Evolutionary conservation across 1,140 invertebrate genomes (phyloP).

Genomic region (Atopsyche davidsoni): DNA sequence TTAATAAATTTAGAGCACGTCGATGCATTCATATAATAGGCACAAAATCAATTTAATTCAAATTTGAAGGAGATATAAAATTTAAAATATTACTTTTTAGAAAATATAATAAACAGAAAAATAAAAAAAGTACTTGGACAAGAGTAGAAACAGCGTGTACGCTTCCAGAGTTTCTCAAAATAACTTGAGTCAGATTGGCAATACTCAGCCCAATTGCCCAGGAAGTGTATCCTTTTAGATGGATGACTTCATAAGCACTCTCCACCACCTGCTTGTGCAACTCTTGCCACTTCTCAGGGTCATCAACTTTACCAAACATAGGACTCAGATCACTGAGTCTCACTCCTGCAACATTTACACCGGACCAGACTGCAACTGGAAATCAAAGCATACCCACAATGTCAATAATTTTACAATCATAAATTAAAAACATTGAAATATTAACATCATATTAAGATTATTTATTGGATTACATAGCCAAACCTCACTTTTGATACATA

Average conservation of each 20-base stretch:
- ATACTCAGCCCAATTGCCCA: constrained; percentile 88
- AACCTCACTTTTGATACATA: no score
- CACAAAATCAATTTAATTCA: not conserved
- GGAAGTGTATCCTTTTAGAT: constrained; percentile 83
- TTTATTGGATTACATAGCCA: no score
- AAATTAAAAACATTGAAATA: no score
- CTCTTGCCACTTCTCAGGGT: constrained; percentile 72
- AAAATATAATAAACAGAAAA: not conserved
- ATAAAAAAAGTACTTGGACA: constrained; percentile 57
- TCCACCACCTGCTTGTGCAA: constrained; percentile 62
- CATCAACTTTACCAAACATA: constrained; percentile 61
- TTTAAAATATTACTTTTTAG: not conserved
- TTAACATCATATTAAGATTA: no score
- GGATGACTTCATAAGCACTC: constrained; percentile 85
- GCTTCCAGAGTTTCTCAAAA: constrained; percentile 70
- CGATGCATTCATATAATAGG: no score
- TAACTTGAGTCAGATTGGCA: constrained; percentile 62
- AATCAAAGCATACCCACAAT: constrained; percentile 19
- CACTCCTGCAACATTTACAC: constrained; percentile 86
- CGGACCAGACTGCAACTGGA: constrained; percentile 87
- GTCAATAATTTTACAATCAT: no score
- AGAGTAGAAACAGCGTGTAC: constrained; percentile 77
- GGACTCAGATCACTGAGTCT: constrained; percentile 71
- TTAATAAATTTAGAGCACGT: no score
- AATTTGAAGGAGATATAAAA: not conserved